These are phyloP conservation scores for Aporrectodea caliginosa DNA, from an alignment of 1,140 invertebrate species.

Conservation along the genomic window DNA sequence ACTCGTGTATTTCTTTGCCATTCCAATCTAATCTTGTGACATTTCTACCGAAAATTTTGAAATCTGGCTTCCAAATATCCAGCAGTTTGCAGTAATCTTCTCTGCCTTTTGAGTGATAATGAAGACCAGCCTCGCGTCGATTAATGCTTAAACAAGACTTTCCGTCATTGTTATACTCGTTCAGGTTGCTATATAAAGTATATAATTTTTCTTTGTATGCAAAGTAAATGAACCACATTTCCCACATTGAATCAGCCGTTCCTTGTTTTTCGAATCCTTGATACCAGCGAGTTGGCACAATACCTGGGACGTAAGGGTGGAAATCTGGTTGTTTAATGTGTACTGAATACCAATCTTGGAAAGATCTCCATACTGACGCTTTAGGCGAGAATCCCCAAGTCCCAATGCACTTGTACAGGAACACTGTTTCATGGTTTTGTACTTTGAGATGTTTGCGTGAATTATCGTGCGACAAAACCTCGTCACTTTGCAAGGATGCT, in stretches of 20 bases:
- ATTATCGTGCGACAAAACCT: not conserved
- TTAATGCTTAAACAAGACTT: constrained; percentile 12
- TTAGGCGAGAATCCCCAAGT: constrained; percentile 27
- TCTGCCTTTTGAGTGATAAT: constrained; percentile 3
- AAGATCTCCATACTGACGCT: constrained; percentile 12
- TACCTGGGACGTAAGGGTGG: constrained; percentile 6
- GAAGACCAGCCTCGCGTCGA: constrained; percentile 5
- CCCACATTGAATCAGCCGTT: constrained; percentile 39
- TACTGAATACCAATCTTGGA: constrained; percentile 15
- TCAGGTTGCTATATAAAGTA: constrained; percentile 22
- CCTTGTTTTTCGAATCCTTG: constrained; percentile 7
- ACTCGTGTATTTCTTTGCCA: too few relatives aligned
- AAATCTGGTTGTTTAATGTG: too few relatives aligned
- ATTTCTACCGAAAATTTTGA: not conserved
- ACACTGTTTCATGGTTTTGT: too few relatives aligned
- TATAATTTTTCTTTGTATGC: constrained; percentile 34
- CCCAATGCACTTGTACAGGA: constrained; percentile 22
- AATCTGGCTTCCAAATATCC: not conserved
- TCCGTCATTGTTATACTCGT: not conserved
- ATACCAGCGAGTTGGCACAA: constrained; percentile 21
- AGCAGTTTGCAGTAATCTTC: not conserved
- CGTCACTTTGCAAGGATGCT: constrained; percentile 13
- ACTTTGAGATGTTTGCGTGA: too few relatives aligned
- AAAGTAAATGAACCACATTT: constrained; percentile 45
- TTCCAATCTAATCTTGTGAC: constrained; percentile 4